Evolutionary conservation across 1,140 invertebrate genomes (phyloP).

Genomic region (Drosophila chauvacae): DNA sequence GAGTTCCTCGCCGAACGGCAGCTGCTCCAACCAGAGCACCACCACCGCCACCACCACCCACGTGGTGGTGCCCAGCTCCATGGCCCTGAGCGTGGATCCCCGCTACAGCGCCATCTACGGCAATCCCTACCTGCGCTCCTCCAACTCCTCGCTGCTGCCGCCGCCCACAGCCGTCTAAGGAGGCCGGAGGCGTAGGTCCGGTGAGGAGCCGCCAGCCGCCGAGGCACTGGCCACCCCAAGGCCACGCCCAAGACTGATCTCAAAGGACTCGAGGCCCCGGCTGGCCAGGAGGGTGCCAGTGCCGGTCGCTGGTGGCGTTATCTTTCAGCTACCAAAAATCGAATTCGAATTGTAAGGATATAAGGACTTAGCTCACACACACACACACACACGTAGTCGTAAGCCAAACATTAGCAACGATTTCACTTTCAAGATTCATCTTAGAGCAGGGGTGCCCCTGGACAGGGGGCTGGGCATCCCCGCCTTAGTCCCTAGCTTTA

Average conservation of each 20-base stretch:
- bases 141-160: conserved; percentile 85
- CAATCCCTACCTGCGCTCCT: conserved; percentile 92
- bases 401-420: conserved; percentile 29
- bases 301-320: conserved; percentile 8
- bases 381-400: conserved; percentile 20
- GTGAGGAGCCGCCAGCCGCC: not conserved
- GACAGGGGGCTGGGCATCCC: not conserved
- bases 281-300: not conserved
- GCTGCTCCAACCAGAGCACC: conserved; percentile 81
- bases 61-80: conserved; percentile 72
- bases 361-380: conserved; percentile 32
- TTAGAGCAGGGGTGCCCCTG: not conserved
- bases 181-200: not conserved
- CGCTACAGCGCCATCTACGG: conserved; percentile 94
- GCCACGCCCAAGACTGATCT: conserved; percentile 44
- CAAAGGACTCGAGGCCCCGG: conserved; percentile 20
- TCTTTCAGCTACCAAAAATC: conserved; percentile 57
- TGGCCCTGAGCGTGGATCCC: conserved; percentile 89
- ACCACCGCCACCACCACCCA: conserved; percentile 70
- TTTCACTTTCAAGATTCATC: conserved; percentile 9
- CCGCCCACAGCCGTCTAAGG: conserved; percentile 80
- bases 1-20: conserved; percentile 82
- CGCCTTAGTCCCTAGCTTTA: conserved; percentile 20
- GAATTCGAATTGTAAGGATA: conserved; percentile 35
- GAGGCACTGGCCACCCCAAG: not conserved